Evolutionary conservation across 2,888 invertebrate genomes (phyloP), one percentile per base, ranked within the genome.

Genomic region (Brenthis daphne): DNA sequence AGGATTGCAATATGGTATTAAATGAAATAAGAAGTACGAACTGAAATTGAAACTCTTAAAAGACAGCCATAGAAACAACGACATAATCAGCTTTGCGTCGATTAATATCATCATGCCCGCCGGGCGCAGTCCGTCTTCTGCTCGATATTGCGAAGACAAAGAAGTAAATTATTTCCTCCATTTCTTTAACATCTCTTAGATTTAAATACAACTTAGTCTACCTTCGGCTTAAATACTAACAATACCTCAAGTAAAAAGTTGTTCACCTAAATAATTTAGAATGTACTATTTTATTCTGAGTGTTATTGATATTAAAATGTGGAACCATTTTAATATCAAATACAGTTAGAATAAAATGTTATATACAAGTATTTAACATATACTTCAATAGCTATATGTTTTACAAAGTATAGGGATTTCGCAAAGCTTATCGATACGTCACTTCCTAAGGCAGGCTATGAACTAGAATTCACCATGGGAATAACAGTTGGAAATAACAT

Each of bases 71-170:
- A 81, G 82, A 83, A 84, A 86, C 85, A 85, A 85, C 81, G 82
- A 82, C 80, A 87, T 89, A 90, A 91, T 92, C 89, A 88, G 87
- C 90, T 90, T 90, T 90, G 83, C 80, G 85, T 86, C 89, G 88
- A 91, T 91, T 90, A 92, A 90, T 91, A 91, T 85, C 86, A 80
- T 80, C 81, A 80, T 83, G 84, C 81, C 90, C 85, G 82, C 75
- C 79, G 86, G 80, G 79, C 78, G 77, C 79, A 69, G 60, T 64
- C 60, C 63, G 61, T 67, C 58, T 64, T 57, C 79, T 82, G 81
- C 83, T 82, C 86, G 85, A 88, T 89, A 90, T 86, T 87, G 87
- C 88, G 81, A 80, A 80, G 82, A 87, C 87, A 89, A 90, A 88
- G 89, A 89, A 89, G 87, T 88, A 89, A 89, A 90, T 91, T 87